phyloP scores from a whole-genome alignment of 1,140 invertebrate genomes.

The Drosophila yakuba region DNA sequence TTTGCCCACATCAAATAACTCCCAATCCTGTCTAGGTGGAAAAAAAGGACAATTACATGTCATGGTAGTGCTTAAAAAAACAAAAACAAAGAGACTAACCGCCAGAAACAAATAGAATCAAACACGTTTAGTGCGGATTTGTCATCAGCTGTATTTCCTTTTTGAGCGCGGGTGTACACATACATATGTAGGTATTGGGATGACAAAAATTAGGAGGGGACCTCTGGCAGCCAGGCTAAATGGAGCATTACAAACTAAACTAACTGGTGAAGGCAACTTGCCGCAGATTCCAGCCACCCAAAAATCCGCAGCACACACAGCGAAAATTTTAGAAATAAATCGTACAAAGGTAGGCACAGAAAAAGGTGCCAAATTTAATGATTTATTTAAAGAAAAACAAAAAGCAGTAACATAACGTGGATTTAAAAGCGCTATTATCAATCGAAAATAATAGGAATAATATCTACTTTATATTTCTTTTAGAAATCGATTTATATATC shows the following conservation, averaged over 20 bases:
- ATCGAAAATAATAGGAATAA: no score
- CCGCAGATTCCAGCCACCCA: slow-evolving; percentile 34
- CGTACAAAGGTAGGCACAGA: neutral
- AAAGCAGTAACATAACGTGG: no score
- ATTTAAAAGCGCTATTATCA: no score
- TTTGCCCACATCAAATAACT: neutral
- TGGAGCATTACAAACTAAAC: slow-evolving; percentile 80
- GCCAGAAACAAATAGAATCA: slow-evolving; percentile 68
- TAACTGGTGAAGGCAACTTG: slow-evolving; percentile 73
- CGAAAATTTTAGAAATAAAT: slow-evolving; percentile 3
- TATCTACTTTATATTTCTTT: no score
- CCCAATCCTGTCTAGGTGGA: slow-evolving; percentile 31
- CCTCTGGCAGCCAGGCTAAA: slow-evolving; percentile 58
- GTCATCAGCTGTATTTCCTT: slow-evolving; percentile 59
- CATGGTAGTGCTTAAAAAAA: slow-evolving; percentile 19
- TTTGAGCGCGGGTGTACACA: neutral
- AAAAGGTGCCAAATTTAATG: no score
- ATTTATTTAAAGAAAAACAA: no score
- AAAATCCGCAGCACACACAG: neutral
- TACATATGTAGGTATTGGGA: slow-evolving; percentile 23
- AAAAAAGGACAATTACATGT: slow-evolving; percentile 52
- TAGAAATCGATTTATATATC: no score
- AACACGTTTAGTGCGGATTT: slow-evolving; percentile 80
- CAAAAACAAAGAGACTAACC: slow-evolving; percentile 9
- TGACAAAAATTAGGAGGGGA: slow-evolving; percentile 6